These are phyloP conservation scores for Coregonus clupeaformis DNA, from an alignment of 2,113 vertebrate species.

Conservation along the genomic window DNA sequence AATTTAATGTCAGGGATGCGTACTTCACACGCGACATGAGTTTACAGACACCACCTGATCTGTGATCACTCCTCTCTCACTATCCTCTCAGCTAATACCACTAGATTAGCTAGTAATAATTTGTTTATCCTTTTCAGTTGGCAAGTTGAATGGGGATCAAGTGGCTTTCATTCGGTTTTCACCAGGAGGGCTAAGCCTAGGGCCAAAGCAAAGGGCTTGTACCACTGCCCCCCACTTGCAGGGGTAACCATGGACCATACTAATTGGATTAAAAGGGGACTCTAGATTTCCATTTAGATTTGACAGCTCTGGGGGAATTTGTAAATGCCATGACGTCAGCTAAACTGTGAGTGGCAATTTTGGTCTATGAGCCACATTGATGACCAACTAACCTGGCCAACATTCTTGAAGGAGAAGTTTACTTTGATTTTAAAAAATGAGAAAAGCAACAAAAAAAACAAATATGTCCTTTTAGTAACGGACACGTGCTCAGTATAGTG, in stretches of 20 bases:
- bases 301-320: neutral
- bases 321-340: constrained; percentile 9
- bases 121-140: constrained; percentile 74
- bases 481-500: neutral
- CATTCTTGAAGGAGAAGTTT: neutral
- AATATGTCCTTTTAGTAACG: neutral
- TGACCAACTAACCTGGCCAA: neutral
- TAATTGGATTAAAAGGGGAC: constrained; percentile 73
- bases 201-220: constrained; percentile 42
- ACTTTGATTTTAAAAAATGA: too few relatives aligned
- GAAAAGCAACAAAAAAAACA: too few relatives aligned
- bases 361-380: neutral
- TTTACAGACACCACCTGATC: neutral
- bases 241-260: constrained; percentile 28
- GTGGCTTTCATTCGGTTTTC: constrained; percentile 49
- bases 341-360: neutral
- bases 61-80: neutral
- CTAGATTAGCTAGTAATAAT: constrained; percentile 74
- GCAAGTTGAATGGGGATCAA: constrained; percentile 74
- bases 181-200: constrained; percentile 26
- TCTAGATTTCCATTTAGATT: constrained; percentile 33
- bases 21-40: neutral
- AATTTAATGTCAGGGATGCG: too few relatives aligned
- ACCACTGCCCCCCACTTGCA: neutral
- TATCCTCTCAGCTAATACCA: constrained; percentile 65